A percentile compares a stretch with the other conserved stretches of the same genome.
Evolutionary conservation across 2,888 invertebrate genomes (phyloP).

Genomic region (Acrobasis repandana): DNA sequence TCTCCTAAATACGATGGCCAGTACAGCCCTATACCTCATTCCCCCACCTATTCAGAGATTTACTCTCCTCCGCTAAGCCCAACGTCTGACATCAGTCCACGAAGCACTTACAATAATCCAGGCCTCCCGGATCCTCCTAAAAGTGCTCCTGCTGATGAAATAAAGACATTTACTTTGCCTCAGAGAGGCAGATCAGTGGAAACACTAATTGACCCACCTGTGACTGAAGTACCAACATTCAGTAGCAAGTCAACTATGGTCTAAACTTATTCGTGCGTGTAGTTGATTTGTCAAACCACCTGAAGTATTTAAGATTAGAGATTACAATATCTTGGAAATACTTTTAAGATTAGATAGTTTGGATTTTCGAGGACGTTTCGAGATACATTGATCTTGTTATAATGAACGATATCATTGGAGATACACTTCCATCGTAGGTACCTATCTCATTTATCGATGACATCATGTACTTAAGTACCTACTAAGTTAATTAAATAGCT

Average conservation of each 20-base stretch:
- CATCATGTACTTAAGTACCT: background rate
- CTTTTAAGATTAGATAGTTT: background rate
- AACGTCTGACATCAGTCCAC: slow-evolving; percentile 69
- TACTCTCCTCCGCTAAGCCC: slow-evolving; percentile 78
- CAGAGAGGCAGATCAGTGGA: slow-evolving; percentile 71
- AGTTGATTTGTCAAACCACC: slow-evolving; percentile 11
- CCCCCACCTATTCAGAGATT: slow-evolving; percentile 78
- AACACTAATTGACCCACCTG: slow-evolving; percentile 72
- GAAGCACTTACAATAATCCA: slow-evolving; percentile 64
- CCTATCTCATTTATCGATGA: background rate
- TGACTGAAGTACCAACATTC: slow-evolving; percentile 61
- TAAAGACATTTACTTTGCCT: slow-evolving; percentile 72
- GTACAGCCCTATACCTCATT: slow-evolving; percentile 73
- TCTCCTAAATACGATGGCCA: slow-evolving; percentile 64
- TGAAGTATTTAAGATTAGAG: slow-evolving; percentile 15
- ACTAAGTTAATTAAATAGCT: no score
- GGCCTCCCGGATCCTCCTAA: slow-evolving; percentile 70
- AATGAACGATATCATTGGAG: background rate
- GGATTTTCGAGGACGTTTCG: slow-evolving; percentile 14
- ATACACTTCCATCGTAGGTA: background rate
- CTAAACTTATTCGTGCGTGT: slow-evolving; percentile 33
- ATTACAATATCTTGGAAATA: slow-evolving; percentile 5
- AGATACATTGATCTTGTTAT: background rate
- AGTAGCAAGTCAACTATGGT: slow-evolving; percentile 79
- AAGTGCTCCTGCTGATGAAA: slow-evolving; percentile 68